Base-by-base conservation (phyloP, 2,888 invertebrate genomes). In the Diadegma fenestrale region DNA sequence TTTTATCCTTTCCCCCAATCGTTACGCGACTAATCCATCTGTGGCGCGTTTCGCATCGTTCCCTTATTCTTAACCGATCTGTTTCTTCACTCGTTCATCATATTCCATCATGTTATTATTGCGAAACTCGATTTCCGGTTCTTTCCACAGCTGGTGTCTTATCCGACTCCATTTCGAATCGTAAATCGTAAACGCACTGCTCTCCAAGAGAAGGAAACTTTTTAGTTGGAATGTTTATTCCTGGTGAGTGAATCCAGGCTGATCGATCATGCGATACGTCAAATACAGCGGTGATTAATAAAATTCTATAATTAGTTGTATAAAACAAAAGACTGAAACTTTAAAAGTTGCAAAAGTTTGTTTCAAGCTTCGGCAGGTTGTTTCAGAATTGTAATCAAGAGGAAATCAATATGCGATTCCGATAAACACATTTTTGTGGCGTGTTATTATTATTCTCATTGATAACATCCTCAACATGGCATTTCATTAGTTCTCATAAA, bases 61-160 rank as follows among this genome's bases (percentile, higher is more conserved):
- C 80, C 71, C 76, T 33, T n/a, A 7, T 66, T 88, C 87, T 89
- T 89, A 84, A n/a, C 85, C 87, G 85, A 30, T 73, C 61, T 66
- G 45, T 78, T 73, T 66, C 73, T 68, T 87, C 85, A 88, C 91
- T 92, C 91, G 90, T 92, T 89, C 92, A 92, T 92, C 92, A 92
- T 92, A 89, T 91, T 92, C 92, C 91, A 92, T 92, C 92, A 92
- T 89, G 89, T 87, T 86, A 88, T 90, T 87, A 86, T 73, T 61
- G 54, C n/a, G 80, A 75, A 68, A 43, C 45, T 45, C 26, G 45
- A 83, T 45, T 80, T 77, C 61, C 64, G 37, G 41, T 41, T 22
- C 61, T 48, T 19, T 54, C 37, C 48, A 48, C 85, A 73, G 64
- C 73, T 69, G 72, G 76, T 66, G 68, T 54, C 77, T 63, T 61